A percentile compares a stretch with the other conserved stretches of the same genome.
Conservation (phyloP, 2,888 invertebrate genomes). For the Onchidella celtica region DNA sequence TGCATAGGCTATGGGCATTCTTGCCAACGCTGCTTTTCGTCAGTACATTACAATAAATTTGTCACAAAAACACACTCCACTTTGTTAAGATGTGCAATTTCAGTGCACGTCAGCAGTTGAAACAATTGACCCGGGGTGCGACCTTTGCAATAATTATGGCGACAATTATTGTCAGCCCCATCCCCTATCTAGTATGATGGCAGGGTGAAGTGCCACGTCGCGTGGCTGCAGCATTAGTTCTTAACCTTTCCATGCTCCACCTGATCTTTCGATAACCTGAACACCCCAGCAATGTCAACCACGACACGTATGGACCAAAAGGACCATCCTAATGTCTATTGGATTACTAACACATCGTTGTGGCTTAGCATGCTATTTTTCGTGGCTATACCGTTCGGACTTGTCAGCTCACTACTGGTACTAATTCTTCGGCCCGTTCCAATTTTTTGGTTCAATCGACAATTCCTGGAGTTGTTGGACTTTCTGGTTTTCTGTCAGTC, state of each 20-base stretch:
- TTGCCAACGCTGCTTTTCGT: too few relatives aligned
- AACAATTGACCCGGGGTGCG: too few relatives aligned
- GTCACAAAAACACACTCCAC: too few relatives aligned
- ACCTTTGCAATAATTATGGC: too few relatives aligned
- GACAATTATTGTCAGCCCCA: too few relatives aligned
- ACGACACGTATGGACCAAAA: background rate
- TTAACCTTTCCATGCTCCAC: background rate
- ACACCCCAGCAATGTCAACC: background rate
- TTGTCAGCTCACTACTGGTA: slow-evolving; percentile 2
- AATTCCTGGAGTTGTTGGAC: background rate
- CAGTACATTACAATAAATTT: too few relatives aligned
- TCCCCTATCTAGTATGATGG: too few relatives aligned
- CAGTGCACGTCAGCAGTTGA: too few relatives aligned
- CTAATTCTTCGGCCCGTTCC: background rate
- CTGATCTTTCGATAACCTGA: background rate
- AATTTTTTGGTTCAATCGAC: background rate
- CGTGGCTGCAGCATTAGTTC: background rate
- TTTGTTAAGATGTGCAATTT: too few relatives aligned
- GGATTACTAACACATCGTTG: background rate
- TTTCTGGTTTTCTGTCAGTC: slow-evolving; percentile 9
- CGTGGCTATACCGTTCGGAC: slow-evolving; percentile 16
- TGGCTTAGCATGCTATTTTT: slow-evolving; percentile 9
- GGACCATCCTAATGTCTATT: slow-evolving; percentile 13
- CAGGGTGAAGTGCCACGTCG: too few relatives aligned
- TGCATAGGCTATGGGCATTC: too few relatives aligned